Base-by-base conservation (phyloP, 2,113 vertebrate species). In the Leptobrachium ailaonicum region DNA sequence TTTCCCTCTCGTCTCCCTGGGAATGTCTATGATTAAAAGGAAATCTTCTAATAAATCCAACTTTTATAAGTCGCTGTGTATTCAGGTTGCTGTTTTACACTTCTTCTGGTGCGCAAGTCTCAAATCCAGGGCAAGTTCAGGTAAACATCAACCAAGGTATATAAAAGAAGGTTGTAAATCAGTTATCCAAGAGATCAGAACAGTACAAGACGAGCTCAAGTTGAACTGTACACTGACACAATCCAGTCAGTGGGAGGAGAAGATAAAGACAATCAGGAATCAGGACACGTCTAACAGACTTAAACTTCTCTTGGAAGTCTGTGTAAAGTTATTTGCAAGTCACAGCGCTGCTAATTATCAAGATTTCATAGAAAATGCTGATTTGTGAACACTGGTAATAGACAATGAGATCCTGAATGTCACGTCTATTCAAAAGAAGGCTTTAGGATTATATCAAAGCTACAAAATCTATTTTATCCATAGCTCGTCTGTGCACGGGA, bases 91-190 rank as follows among this genome's bases (percentile, higher is more conserved):
- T 73, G 3, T 66, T 53, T 62, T 60, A n/a, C 32, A 54, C 78
- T 74, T 80, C 71, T 80, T 74, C 12, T 32, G 64, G 20, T 40
- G 50, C 14, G 43, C n/a, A 41, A 47, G 54, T 69, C 47, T 80
- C 44, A 73, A 71, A 66, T 47, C 14, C 32, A 67, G 42, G 77
- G 50, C 77, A 73, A 41, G 63, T 81, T n/a, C 66, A 81, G 79
- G 50, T 81, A 81, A 81, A 81, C 62, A 81, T 81, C 79, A 75
- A 81, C 79, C 71, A 81, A 50, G 73, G 72, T 53, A 60, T 75
- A 81, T 81, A 81, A 81, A 80, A 81, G 41, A 2, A 81, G 66
- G 71, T 69, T 69, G 79, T 81, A 69, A 81, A 81, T 75, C 32
- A 69, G 72, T 75, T 68, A 69, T 75, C 64, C 42, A 69, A 41